Conservation (phyloP, 2,113 vertebrate species). For the Proteles cristata region DNA sequence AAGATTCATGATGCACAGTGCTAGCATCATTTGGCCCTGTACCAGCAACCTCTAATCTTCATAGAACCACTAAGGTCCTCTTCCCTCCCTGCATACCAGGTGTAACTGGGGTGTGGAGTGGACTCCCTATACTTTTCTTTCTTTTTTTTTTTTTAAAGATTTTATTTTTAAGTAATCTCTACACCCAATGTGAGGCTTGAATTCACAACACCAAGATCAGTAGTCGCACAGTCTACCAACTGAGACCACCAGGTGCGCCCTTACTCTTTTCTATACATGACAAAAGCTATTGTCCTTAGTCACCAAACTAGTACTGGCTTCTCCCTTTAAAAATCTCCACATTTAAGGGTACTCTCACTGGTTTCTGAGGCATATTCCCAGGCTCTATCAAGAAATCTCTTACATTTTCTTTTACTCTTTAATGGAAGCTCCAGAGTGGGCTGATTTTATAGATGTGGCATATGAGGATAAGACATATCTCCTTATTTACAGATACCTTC, state of each 20-base stretch:
- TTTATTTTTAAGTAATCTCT: too few relatives aligned
- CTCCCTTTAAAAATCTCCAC: conserved; percentile 3
- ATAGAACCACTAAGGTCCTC: neutral
- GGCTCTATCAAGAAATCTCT: neutral
- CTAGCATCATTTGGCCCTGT: neutral
- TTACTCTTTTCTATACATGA: neutral
- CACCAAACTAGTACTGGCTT: neutral
- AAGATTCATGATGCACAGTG: neutral
- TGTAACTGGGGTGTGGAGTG: neutral
- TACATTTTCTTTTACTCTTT: conserved; percentile 27
- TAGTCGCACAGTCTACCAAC: too few relatives aligned
- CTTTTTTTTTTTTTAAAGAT: too few relatives aligned
- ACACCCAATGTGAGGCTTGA: too few relatives aligned
- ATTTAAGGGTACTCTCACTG: neutral
- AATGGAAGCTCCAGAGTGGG: neutral
- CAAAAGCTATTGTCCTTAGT: neutral
- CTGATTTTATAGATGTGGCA: neutral
- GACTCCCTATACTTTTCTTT: neutral
- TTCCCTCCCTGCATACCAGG: neutral
- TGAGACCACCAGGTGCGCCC: neutral
- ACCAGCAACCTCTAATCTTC: neutral
- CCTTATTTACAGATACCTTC: neutral
- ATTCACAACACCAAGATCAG: too few relatives aligned
- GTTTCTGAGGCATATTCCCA: conserved; percentile 11
- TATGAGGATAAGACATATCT: neutral